Percentiles rank a stretch among this genome's conserved stretches.
These are phyloP conservation scores for Ctenicera cuprea DNA, from an alignment of 2,888 invertebrate genomes.

Conservation along the genomic window DNA sequence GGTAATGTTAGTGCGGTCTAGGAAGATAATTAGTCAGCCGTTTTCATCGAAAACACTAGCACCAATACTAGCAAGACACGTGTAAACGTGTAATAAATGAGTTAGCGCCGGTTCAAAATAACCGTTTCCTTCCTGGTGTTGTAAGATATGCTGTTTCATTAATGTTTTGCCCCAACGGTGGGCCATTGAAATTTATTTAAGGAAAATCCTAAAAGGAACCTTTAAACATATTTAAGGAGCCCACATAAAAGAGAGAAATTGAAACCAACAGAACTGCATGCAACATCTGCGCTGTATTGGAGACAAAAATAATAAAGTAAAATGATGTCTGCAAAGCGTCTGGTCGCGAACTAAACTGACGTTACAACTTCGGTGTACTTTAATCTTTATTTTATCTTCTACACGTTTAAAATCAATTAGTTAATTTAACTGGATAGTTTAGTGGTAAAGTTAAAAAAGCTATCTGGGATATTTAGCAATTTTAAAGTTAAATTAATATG, in stretches of 20 bases:
- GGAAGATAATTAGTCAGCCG: slow-evolving; percentile 16
- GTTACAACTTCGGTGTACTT: neutral
- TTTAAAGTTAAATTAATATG: neutral
- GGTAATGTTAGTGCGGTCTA: neutral
- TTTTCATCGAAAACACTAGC: slow-evolving; percentile 28
- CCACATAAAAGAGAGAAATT: slow-evolving; percentile 26
- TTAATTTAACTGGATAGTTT: neutral
- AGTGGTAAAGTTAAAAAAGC: neutral
- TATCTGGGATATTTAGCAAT: neutral
- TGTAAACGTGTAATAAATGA: slow-evolving; percentile 58
- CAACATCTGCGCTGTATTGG: slow-evolving; percentile 41
- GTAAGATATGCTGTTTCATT: slow-evolving; percentile 21
- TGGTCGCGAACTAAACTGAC: slow-evolving; percentile 27
- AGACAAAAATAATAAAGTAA: slow-evolving; percentile 41
- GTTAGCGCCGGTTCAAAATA: slow-evolving; percentile 61
- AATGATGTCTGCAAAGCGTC: slow-evolving; percentile 21
- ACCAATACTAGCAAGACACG: slow-evolving; percentile 26
- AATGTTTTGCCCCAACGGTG: slow-evolving; percentile 3
- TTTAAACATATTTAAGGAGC: slow-evolving; percentile 28
- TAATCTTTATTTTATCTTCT: slow-evolving; percentile 17
- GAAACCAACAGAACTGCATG: slow-evolving; percentile 9
- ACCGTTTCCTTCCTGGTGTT: slow-evolving; percentile 33
- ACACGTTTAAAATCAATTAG: slow-evolving; percentile 11
- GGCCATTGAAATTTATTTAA: slow-evolving; percentile 27
- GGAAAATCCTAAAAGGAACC: neutral